phyloP scores from a whole-genome alignment of 30 jellyfish, hydroid and myxozoan genomes.

The Chrysaora quinquecirrha region DNA sequence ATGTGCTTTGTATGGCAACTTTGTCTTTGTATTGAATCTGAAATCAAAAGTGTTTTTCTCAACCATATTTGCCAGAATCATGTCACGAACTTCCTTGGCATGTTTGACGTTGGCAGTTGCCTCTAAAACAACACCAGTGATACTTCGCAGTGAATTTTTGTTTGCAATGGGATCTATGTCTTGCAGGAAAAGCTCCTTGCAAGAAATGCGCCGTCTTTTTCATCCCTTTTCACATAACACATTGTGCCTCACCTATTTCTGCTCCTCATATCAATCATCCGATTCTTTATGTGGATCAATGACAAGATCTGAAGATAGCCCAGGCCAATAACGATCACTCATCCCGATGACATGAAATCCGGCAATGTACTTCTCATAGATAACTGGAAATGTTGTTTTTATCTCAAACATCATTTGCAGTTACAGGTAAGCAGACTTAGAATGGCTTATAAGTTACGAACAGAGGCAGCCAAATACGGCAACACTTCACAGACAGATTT shows the following conservation, averaged over 20 bases:
- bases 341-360: slow-evolving; percentile 12
- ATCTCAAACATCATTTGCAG: background rate
- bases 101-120: slow-evolving; percentile 8
- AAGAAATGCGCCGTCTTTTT: background rate
- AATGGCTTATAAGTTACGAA: slow-evolving; percentile 9
- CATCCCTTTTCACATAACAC: slow-evolving; percentile 9
- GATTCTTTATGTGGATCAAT: slow-evolving; percentile 13
- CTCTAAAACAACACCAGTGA: slow-evolving; percentile 20
- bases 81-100: slow-evolving; percentile 17
- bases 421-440: background rate
- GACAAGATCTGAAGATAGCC: slow-evolving; percentile 43
- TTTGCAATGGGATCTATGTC: slow-evolving; percentile 10
- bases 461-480: slow-evolving; percentile 25
- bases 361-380: background rate
- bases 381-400: background rate
- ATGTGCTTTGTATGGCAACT: slow-evolving; percentile 1
- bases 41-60: background rate
- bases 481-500: background rate
- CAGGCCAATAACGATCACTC: slow-evolving; percentile 39
- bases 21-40: background rate
- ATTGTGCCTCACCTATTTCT: slow-evolving; percentile 22
- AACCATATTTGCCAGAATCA: slow-evolving; percentile 9
- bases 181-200: background rate
- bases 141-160: slow-evolving; percentile 9
- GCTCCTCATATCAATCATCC: slow-evolving; percentile 37